Percentiles rank a stretch among this genome's conserved stretches.
Conservation (phyloP, 1,140 invertebrate genomes). For the Oscheius sp. region DNA sequence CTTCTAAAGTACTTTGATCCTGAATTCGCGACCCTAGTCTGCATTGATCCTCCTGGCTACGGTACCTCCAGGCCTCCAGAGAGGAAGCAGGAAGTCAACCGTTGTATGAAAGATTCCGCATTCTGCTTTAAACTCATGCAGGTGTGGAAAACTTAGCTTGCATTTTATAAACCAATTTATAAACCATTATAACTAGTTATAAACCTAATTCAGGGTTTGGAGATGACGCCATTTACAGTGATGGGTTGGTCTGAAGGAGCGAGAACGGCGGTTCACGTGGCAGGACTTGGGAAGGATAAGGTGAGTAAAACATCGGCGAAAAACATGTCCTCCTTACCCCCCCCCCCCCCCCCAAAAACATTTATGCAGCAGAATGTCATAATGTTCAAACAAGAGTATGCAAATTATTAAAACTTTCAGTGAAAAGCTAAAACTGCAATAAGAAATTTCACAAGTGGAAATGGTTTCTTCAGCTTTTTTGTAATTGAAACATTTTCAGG, state of each 20-base stretch:
- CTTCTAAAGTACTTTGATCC: conserved; percentile 54
- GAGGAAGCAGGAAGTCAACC: conserved; percentile 53
- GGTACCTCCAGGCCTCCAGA: conserved; percentile 58
- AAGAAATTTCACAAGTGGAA: too few relatives aligned
- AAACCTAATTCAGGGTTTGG: conserved; percentile 35
- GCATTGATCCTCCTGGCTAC: conserved; percentile 59
- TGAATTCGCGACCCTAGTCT: conserved; percentile 49
- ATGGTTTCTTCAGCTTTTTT: neutral
- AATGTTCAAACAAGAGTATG: too few relatives aligned
- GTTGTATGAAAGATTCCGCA: conserved; percentile 54
- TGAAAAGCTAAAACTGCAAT: too few relatives aligned
- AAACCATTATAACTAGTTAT: neutral
- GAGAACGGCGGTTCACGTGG: conserved; percentile 58
- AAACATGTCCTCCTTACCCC: too few relatives aligned
- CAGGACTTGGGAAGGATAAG: conserved; percentile 40
- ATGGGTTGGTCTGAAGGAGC: conserved; percentile 59
- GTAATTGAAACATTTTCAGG: neutral
- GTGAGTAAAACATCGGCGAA: too few relatives aligned
- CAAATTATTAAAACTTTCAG: too few relatives aligned
- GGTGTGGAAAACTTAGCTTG: conserved; percentile 5
- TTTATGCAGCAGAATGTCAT: too few relatives aligned
- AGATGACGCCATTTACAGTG: conserved; percentile 52
- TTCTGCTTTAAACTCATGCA: conserved; percentile 54
- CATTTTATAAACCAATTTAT: neutral
- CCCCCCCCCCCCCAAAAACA: too few relatives aligned